Conservation (phyloP, 2,888 invertebrate genomes). For the Nomada hirtipes region DNA sequence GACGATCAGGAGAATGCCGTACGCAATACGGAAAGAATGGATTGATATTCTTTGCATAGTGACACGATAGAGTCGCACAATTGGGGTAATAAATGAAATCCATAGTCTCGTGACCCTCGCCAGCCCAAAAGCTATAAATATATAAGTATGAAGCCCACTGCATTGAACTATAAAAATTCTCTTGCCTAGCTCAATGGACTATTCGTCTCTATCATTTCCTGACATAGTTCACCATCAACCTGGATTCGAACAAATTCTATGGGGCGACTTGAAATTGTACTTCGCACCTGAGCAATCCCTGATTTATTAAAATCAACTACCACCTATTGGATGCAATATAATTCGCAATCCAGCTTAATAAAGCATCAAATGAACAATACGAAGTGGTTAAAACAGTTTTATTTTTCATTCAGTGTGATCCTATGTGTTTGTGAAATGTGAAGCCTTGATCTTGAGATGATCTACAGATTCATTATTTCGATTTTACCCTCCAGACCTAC, state of each 20-base stretch:
- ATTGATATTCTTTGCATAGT: neutral
- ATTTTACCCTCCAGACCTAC: neutral
- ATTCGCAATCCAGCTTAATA: too few species aligned
- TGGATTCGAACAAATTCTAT: constrained; percentile 10
- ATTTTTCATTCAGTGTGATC: too few species aligned
- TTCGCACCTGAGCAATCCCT: constrained; percentile 1
- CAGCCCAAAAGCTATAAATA: constrained; percentile 66
- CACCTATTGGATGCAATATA: neutral
- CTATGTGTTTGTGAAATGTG: neutral
- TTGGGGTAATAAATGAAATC: constrained; percentile 40
- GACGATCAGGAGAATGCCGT: constrained; percentile 11
- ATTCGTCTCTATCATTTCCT: constrained; percentile 32
- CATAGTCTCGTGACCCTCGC: constrained; percentile 46
- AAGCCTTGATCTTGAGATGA: neutral
- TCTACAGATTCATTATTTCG: neutral
- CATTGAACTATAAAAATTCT: constrained; percentile 37
- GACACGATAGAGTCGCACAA: constrained; percentile 16
- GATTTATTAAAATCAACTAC: neutral
- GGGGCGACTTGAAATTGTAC: constrained; percentile 12
- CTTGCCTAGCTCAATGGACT: neutral
- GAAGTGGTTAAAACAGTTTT: too few species aligned
- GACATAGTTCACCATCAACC: constrained; percentile 28
- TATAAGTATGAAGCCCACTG: constrained; percentile 37
- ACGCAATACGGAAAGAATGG: constrained; percentile 7
- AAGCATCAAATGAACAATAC: too few species aligned